phyloP scores from a whole-genome alignment of 2,888 invertebrate genomes.

The Drosophila ustulata region DNA sequence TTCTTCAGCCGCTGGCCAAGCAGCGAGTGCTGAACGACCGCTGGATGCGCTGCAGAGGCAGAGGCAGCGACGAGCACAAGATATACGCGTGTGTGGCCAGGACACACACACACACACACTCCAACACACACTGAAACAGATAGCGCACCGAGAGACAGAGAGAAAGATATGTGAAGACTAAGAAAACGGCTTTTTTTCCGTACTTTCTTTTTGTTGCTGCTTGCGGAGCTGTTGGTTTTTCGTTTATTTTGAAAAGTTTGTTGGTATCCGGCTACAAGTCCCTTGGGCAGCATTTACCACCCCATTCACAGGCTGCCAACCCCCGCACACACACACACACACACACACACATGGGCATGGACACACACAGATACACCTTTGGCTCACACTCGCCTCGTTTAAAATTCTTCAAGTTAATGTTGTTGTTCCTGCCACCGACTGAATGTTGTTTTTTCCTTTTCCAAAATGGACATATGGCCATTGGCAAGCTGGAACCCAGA shows the following conservation, averaged over 20 bases:
- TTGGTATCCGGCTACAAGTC: constrained; percentile 84
- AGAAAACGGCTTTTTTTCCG: constrained; percentile 30
- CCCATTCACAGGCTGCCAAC: constrained; percentile 80
- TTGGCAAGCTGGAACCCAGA: constrained; percentile 55
- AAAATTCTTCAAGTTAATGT: constrained; percentile 72
- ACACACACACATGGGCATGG: constrained; percentile 7
- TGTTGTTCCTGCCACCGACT: constrained; percentile 42
- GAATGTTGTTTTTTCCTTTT: constrained; percentile 49
- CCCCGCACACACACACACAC: constrained; percentile 6
- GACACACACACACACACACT: too few relatives aligned
- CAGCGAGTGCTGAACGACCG: constrained; percentile 25
- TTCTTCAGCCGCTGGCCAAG: constrained; percentile 65
- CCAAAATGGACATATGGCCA: constrained; percentile 81
- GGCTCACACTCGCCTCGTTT: constrained; percentile 36
- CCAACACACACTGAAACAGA: too few relatives aligned
- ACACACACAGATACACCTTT: constrained; percentile 46
- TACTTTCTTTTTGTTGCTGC: constrained; percentile 18
- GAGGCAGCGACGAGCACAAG: not conserved
- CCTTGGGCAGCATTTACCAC: constrained; percentile 85
- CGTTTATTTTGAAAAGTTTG: constrained; percentile 75
- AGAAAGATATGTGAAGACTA: constrained; percentile 25
- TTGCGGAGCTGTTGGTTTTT: constrained; percentile 58
- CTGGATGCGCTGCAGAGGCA: constrained; percentile 36
- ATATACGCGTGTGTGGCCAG: constrained; percentile 1
- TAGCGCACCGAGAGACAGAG: constrained; percentile 14